Conservation (phyloP, 2,888 invertebrate species). For the Tanaodytes sp. region DNA sequence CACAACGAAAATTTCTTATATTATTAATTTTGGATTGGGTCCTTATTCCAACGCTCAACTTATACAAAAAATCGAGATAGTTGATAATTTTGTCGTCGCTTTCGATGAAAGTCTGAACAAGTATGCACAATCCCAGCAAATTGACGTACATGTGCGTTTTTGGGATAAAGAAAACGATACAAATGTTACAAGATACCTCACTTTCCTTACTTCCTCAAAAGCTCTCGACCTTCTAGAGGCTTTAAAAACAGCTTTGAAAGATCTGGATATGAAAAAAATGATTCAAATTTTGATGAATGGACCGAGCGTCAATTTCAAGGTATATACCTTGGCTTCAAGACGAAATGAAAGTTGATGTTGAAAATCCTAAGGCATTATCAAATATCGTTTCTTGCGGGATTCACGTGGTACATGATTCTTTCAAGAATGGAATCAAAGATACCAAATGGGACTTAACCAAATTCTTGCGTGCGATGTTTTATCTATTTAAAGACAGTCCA, state of each 20-base stretch:
- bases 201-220: slow-evolving; percentile 44
- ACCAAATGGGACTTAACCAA: slow-evolving; percentile 13
- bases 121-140: slow-evolving; percentile 54
- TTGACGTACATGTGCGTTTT: slow-evolving; percentile 58
- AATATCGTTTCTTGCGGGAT: slow-evolving; percentile 19
- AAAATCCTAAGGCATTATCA: slow-evolving; percentile 12
- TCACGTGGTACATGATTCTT: slow-evolving; percentile 16
- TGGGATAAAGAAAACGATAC: slow-evolving; percentile 52
- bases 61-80: not conserved
- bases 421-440: slow-evolving; percentile 19
- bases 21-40: slow-evolving; percentile 35
- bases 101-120: slow-evolving; percentile 57
- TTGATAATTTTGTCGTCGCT: slow-evolving; percentile 29
- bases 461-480: slow-evolving; percentile 51
- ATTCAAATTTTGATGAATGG: slow-evolving; percentile 56
- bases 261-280: slow-evolving; percentile 32
- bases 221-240: slow-evolving; percentile 54
- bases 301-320: slow-evolving; percentile 49
- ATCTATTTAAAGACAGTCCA: slow-evolving; percentile 61
- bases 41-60: slow-evolving; percentile 38
- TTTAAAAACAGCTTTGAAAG: slow-evolving; percentile 24
- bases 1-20: not conserved
- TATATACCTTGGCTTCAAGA: slow-evolving; percentile 11
- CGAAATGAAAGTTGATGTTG: slow-evolving; percentile 7
- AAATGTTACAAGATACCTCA: slow-evolving; percentile 54